Evolutionary conservation across 1,140 invertebrate genomes (phyloP), one percentile per base, ranked within the genome.

Genomic region (Magallana ariakensis): DNA sequence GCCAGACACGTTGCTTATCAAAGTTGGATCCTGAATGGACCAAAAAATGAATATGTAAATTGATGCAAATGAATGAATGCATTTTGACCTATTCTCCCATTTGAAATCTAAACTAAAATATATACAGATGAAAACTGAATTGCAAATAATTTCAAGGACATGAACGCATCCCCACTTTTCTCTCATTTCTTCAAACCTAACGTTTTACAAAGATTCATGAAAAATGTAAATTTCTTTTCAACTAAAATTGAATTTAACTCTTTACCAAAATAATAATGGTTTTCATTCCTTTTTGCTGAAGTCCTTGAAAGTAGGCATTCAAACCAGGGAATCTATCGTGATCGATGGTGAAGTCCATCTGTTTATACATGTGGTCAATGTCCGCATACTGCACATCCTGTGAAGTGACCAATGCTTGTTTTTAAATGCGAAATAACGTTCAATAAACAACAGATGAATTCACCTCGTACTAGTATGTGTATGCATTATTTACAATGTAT

Each of bases 341-440:
- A 93, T 97, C 96, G 89, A 97, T 96, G 0, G 97, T 98, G 92
- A 98, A 98, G 94, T 98, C 97, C 92, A 97, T 98, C 85, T 95
- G 95, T 70, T 96, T 95, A 13, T 97, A 94, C 98, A 98, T 98
- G 91, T 98, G 98, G 94, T 98, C 98, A 87, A 98, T 96, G 94
- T 98, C 97, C 92, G 97, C 97, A 97, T 97, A 98, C 93, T 98
- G 97, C 10, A 95, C 95, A 93, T 96, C 95, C 95, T 95, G 82
- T 0, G 75, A 84, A 26, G 57, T 9, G 22, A 26, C 5, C 33
- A 46, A 46, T 46, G 33, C 33, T 46, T 46, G 33, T 46, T 46
- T 46, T 46, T 46, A 5, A 46, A 46, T 46, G 33, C 5, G 33
- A 46, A 46, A 46, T 46, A 46, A 46, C 33, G 33, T 46, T 46